Evolutionary conservation across 2,797 vertebrate genomes (phyloP), one percentile per base, ranked within the genome.

Genomic region (Pampus argenteus): DNA sequence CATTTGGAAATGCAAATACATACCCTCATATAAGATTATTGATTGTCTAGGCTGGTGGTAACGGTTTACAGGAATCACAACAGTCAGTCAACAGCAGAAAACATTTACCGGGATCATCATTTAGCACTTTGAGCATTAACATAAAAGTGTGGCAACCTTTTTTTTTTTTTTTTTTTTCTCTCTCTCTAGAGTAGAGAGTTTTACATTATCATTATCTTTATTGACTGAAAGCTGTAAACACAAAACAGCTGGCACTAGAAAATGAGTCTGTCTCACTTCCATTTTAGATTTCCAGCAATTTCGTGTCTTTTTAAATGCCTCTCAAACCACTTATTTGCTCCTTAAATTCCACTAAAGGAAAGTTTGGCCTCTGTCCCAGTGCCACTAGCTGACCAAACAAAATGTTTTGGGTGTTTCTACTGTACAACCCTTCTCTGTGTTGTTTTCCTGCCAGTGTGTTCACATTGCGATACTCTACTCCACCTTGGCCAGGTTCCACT

Each of bases 401-500:
- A 87, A 88, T 82, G 82, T 86, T 81, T 81, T 86, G 82, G 81
- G 66, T 81, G 82, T 71, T 81, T 54, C n/a, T n/a, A n/a, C n/a
- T n/a, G n/a, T 79, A 65, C 76, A 83, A 82, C 64, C 55, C 48
- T 61, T 61, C 60, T 78, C 61, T 82, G 28, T 55, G 76, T 73
- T 73, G 70, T 73, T 66, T 72, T 59, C 44, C 75, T 79, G 86
- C 78, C 82, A 85, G 82, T 40, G 18, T 60, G 74, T 83, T 91
- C 76, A 45, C 71, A 73, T 75, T 67, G 61, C 38, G 71, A n/a
- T 71, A 74, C 79, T 79, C 58, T 25, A 71, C 65, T 80, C 68
- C 66, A 66, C 62, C 28, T 74, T 91, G 89, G 85, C 80, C 72
- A 29, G 31, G 49, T 57, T 89, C 84, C 89, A 89, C 56, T 80